Conservation (phyloP, 2,797 vertebrate genomes). For the Tarsius wallacei region DNA sequence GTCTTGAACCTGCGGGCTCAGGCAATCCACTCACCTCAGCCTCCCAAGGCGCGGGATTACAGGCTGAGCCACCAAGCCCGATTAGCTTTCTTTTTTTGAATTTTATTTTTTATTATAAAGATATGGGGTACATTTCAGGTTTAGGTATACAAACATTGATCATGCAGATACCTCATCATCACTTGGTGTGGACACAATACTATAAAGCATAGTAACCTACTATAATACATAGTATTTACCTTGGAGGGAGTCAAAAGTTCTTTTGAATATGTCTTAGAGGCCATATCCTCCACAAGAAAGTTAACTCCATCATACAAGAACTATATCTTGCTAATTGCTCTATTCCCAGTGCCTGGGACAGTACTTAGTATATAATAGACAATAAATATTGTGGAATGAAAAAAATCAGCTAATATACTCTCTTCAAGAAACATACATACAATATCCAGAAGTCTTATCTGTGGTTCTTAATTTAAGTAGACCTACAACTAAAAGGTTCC, state of each 20-base stretch:
- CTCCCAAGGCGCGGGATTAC: too few species aligned
- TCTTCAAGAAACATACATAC: not conserved
- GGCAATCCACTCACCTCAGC: too few species aligned
- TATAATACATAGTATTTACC: not conserved
- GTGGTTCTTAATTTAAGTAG: not conserved
- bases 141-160: too few species aligned
- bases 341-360: not conserved
- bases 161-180: too few species aligned
- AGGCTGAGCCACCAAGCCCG: too few species aligned
- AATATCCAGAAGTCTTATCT: not conserved
- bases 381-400: slow-evolving; percentile 14
- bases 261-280: not conserved
- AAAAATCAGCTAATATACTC: not conserved
- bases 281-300: not conserved
- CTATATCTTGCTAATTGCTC: not conserved
- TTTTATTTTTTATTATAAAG: too few species aligned
- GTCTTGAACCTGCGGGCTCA: too few species aligned
- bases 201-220: not conserved
- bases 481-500: not conserved
- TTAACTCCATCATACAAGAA: not conserved
- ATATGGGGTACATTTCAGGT: too few species aligned
- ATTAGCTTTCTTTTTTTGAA: not conserved
- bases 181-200: not conserved
- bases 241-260: not conserved
- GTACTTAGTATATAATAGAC: not conserved